These are phyloP conservation scores for Urechis unicinctus DNA, from an alignment of 2,888 invertebrate species.

Conservation along the genomic window DNA sequence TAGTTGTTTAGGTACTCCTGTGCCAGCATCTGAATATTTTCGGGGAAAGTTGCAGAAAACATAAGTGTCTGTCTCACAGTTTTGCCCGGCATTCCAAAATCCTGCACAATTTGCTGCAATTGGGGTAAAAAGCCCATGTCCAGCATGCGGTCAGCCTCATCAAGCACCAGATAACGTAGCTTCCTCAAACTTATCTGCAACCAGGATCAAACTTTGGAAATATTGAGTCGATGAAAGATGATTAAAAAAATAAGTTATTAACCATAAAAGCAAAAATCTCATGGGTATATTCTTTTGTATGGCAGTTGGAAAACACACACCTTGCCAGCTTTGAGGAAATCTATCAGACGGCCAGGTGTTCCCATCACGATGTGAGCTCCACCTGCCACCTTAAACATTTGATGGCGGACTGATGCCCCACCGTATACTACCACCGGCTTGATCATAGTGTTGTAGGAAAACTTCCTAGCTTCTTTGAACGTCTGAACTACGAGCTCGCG, in stretches of 20 bases:
- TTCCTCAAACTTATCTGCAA: constrained; percentile 54
- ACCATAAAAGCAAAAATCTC: no score
- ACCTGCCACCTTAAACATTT: constrained; percentile 57
- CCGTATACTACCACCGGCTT: constrained; percentile 70
- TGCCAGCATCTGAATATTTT: constrained; percentile 70
- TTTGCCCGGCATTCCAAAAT: constrained; percentile 40
- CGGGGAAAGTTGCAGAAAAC: constrained; percentile 74
- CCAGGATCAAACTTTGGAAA: no score
- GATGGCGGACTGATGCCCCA: constrained; percentile 73
- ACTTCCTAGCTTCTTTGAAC: constrained; percentile 64
- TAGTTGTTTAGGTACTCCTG: constrained; percentile 70
- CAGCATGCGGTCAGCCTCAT: constrained; percentile 76
- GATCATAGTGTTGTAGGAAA: constrained; percentile 67
- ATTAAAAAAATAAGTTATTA: no score
- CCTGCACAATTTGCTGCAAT: constrained; percentile 36
- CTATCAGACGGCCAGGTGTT: constrained; percentile 66
- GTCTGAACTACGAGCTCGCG: constrained; percentile 87
- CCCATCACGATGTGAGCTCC: constrained; percentile 69
- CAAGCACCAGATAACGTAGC: constrained; percentile 65
- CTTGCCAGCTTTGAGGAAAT: constrained; percentile 57
- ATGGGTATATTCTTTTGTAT: constrained; percentile 29
- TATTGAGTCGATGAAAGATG: no score
- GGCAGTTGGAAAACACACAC: constrained; percentile 39
- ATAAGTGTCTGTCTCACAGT: constrained; percentile 58
- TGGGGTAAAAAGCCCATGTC: constrained; percentile 64